Evolutionary conservation across 2,888 invertebrate genomes (phyloP), one percentile per base, ranked within the genome.

Genomic region (Xestoiulus laeticollis): DNA sequence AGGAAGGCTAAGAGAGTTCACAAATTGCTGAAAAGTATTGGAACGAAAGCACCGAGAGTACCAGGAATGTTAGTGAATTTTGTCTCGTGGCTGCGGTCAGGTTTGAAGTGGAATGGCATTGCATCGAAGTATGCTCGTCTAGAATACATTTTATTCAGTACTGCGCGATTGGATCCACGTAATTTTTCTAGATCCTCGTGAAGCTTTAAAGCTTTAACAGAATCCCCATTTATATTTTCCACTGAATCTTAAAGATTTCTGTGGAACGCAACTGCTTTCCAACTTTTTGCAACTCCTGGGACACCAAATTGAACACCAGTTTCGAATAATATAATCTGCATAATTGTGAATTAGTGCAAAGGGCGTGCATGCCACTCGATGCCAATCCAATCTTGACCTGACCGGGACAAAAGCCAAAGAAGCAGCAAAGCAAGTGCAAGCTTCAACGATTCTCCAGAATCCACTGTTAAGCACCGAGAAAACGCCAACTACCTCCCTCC

Each of bases 341-440:
- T 38, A 8, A 0, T 0, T 38, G 5, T 38, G 1, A 38, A 8
- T 38, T 38, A 38, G 53, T 59, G 19, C 19, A n/a, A 59, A 6
- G n/a, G 19, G n/a, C 53, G n/a, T 59, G 53, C 53, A n/a, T 59
- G 53, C n/a, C 53, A 59, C 6, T n/a, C n/a, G n/a, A n/a, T 59
- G 53, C 22, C 59, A 68, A 26, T 26, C 68, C 68, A 68, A 68
- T 68, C 68, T 68, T 68, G 68, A 68, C 26, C 68, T 68, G 68
- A 68, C 68, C 68, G 26, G n/a, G 68, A 8, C 10, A 19, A 10
- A 68, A 22, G 68, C 68, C 68, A 10, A 10, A 68, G 22, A 10
- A 68, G 68, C 68, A 68, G 12, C 22, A 8, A 10, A 68, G 59
- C 3, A 26, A 26, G 26, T 26, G 26, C 68, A 68, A 68, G 26